phyloP scores from a whole-genome alignment of 2,888 invertebrate genomes.

The Peribatodes rhomboidaria region DNA sequence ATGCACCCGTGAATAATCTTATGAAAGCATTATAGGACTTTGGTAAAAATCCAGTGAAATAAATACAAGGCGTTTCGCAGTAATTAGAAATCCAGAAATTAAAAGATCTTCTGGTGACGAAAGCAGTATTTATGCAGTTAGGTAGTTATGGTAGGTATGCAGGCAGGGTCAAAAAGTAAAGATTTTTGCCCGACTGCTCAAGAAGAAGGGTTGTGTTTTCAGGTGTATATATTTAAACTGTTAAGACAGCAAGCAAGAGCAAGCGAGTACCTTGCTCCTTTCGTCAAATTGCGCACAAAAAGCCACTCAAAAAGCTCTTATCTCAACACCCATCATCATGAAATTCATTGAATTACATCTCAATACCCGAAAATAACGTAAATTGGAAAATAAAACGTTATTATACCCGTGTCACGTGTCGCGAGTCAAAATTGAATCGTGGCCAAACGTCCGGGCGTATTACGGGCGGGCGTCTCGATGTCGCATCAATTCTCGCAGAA shows the following conservation, averaged over 20 bases:
- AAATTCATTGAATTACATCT: conserved; percentile 33
- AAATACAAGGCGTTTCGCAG: too few relatives aligned
- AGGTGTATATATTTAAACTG: too few relatives aligned
- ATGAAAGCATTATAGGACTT: too few relatives aligned
- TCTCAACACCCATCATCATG: conserved; percentile 17
- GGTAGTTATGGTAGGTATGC: too few relatives aligned
- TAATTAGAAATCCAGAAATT: too few relatives aligned
- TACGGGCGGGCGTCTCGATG: conserved; percentile 58
- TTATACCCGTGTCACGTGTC: conserved; percentile 52
- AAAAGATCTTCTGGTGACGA: too few relatives aligned
- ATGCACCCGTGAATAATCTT: too few relatives aligned
- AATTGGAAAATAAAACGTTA: conserved; percentile 42
- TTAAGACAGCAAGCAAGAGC: neutral
- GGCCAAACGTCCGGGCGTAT: conserved; percentile 61
- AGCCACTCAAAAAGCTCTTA: neutral
- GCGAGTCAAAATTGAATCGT: conserved; percentile 69
- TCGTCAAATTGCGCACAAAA: neutral
- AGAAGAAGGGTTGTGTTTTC: too few relatives aligned
- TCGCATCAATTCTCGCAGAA: conserved; percentile 55
- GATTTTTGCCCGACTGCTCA: too few relatives aligned
- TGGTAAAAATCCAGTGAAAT: too few relatives aligned
- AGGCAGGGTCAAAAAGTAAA: too few relatives aligned
- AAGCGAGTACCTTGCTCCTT: neutral
- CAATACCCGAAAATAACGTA: conserved; percentile 31
- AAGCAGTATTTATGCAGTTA: too few relatives aligned